Base-by-base conservation (phyloP, 1,140 invertebrate species). In the Trialeurodes vaporariorum region DNA sequence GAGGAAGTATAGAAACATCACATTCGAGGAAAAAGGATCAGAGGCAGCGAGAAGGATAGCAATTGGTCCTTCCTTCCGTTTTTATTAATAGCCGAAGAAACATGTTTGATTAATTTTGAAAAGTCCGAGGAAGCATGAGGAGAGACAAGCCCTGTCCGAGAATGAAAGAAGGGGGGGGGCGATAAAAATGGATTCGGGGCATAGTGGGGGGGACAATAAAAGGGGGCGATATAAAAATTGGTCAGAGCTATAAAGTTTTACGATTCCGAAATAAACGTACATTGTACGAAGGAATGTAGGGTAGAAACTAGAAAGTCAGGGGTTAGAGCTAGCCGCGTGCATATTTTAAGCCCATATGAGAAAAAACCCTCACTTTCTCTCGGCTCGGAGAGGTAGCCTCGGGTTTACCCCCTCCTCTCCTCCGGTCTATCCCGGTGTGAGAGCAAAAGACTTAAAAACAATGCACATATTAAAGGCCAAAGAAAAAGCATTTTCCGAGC, bases 391-490 rank as follows among this genome's bases (percentile, higher is more conserved):
- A 49, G 5, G 34, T 5, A 9, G 5, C 34, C 34, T 17, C 34
- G 34, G 34, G 34, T 5, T 49, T 17, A 17, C 34, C 34, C 34
- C 34, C n/a, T n/a, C n/a, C n/a, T n/a, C n/a, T n/a, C n/a, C n/a
- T n/a, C n/a, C n/a, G n/a, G n/a, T n/a, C n/a, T n/a, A n/a, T n/a
- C n/a, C n/a, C n/a, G n/a, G n/a, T n/a, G n/a, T n/a, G n/a, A n/a
- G n/a, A n/a, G n/a, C n/a, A n/a, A n/a, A n/a, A n/a, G 34, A 49
- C 34, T 49, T 49, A 49, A 49, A 49, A 49, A 49, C 34, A 49
- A 49, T 49, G 34, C 34, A 49, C 34, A 49, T 49, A 49, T 49
- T 49, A 49, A 49, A 49, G 17, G 34, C 34, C 34, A 17, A 49
- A 17, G 17, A 49, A 49, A 49, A 49, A 49, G 34, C 5, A 17